Evolutionary conservation across 2,113 vertebrate genomes (phyloP).

Genomic region (Triplophysa tibetana): DNA sequence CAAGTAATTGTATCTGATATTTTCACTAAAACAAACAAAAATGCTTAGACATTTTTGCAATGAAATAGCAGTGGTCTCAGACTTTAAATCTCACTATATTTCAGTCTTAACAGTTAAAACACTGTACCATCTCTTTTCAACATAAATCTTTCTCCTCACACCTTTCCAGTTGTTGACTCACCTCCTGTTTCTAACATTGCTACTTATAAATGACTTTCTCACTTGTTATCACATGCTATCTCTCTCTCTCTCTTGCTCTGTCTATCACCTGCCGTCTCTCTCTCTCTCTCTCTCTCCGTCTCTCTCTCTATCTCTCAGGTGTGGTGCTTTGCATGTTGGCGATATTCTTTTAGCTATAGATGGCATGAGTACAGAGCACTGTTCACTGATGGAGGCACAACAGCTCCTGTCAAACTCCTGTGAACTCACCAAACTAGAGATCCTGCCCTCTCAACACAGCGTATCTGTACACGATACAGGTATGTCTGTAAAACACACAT

Average conservation of each 20-base stretch:
- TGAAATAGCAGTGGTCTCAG: no score
- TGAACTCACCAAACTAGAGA: conserved; percentile 87
- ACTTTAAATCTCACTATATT: no score
- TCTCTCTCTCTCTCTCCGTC: neutral
- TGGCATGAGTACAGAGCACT: conserved; percentile 90
- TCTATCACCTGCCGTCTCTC: neutral
- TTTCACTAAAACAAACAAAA: no score
- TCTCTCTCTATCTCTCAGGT: conserved; percentile 69
- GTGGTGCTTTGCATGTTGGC: conserved; percentile 84
- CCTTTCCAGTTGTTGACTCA: neutral
- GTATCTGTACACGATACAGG: conserved; percentile 39
- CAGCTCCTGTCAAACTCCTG: conserved; percentile 86
- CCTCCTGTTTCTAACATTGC: neutral
- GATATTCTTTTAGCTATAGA: conserved; percentile 94
- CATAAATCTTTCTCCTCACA: neutral
- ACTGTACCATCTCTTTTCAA: neutral
- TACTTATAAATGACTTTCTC: neutral
- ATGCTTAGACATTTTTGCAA: no score
- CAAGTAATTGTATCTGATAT: no score
- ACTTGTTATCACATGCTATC: neutral
- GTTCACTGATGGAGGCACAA: conserved; percentile 89
- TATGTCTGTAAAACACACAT: neutral
- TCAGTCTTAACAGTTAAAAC: neutral
- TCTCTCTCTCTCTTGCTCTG: neutral
- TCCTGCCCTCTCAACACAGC: conserved; percentile 82